Base-by-base conservation (phyloP, 2,888 invertebrate genomes). In the Beris chalybata region DNA sequence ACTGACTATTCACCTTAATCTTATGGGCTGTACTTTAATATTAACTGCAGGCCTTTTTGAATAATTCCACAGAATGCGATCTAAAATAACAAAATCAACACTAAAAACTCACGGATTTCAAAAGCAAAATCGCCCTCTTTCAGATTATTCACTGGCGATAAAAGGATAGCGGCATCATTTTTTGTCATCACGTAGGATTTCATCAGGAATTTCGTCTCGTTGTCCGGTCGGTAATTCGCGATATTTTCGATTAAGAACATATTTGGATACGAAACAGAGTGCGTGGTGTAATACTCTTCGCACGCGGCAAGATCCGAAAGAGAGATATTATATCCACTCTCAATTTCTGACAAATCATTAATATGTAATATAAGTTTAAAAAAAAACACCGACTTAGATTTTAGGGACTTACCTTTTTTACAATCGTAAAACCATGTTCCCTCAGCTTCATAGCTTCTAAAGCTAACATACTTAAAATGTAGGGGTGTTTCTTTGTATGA, bases 351-450 rank as follows among this genome's bases (percentile, higher is more conserved):
- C n/a, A n/a, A n/a, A n/a, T n/a, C n/a, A n/a, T n/a, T n/a, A n/a
- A n/a, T n/a, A 22, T 22, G 22, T 22, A 22, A 22, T 2, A 3
- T 2, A 22, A 22, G 3, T 22, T 22, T 22, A 22, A 22, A 22
- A 22, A 22, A 22, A 22, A 22, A 22, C n/a, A n/a, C n/a, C 3
- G 22, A 22, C 22, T n/a, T n/a, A n/a, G n/a, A n/a, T 22, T 22
- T 2, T 22, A 22, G 22, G 22, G 3, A 22, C 74, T 75, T 70
- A 50, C 72, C 76, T 32, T 76, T 75, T 72, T 74, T 68, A 72
- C 90, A 90, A 74, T 89, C 87, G 71, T 86, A 90, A 63, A 85
- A 83, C 82, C 89, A 89, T 73, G 87, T 87, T 0, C 87, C 88
- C 71, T 86, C 85, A 0, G 87, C 83, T 5, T 82, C 83, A 86